phyloP scores from a whole-genome alignment of 2,888 invertebrate species.

The Mesochorus sp. region DNA sequence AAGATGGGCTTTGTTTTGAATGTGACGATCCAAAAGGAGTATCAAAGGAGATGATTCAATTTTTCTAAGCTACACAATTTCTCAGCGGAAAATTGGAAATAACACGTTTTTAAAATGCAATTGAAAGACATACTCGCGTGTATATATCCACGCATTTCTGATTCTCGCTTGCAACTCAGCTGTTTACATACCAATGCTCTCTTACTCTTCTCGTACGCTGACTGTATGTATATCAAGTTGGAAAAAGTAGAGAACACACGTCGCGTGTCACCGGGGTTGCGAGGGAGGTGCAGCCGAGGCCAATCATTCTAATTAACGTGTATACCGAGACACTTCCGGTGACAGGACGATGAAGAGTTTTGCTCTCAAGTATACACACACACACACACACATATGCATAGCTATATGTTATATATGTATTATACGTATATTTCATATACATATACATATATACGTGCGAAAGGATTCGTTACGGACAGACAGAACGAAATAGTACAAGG shows the following conservation, averaged over 20 bases:
- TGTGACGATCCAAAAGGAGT: too few relatives aligned
- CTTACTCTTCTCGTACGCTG: background rate
- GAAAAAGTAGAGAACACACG: slow-evolving; percentile 39
- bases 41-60: too few relatives aligned
- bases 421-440: background rate
- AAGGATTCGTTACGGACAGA: slow-evolving; percentile 53
- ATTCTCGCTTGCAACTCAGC: background rate
- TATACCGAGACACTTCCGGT: slow-evolving; percentile 60
- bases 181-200: background rate
- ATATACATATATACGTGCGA: background rate
- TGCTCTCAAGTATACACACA: slow-evolving; percentile 31
- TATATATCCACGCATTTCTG: background rate
- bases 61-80: too few relatives aligned
- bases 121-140: too few relatives aligned
- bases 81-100: background rate
- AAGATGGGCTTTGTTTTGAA: background rate
- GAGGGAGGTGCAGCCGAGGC: slow-evolving; percentile 60
- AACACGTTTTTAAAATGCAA: background rate
- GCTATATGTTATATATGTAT: background rate
- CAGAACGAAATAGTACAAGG: slow-evolving; percentile 28
- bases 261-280: slow-evolving; percentile 59
- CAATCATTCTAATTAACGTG: slow-evolving; percentile 63
- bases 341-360: slow-evolving; percentile 60
- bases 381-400: background rate
- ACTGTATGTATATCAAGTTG: background rate